A percentile compares a stretch with the other conserved stretches of the same genome.
These are phyloP conservation scores for Drosophila diplacantha DNA, from an alignment of 2,888 invertebrate genomes.

Conservation along the genomic window DNA sequence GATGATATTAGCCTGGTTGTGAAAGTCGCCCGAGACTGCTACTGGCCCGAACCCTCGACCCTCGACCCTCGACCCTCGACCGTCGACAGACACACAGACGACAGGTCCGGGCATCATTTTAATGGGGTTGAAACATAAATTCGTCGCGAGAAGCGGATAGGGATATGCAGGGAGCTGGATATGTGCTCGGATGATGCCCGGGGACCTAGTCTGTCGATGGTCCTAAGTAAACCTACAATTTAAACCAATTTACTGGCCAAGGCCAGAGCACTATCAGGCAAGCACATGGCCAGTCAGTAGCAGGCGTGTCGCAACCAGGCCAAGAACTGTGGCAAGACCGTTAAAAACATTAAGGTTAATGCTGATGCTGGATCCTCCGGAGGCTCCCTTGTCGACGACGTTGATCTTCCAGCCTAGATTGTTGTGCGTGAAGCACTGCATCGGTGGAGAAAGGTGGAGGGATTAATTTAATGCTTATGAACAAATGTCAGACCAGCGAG, in stretches of 20 bases:
- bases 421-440: conserved; percentile 94
- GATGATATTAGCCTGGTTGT: no score
- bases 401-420: conserved; percentile 96
- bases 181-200: conserved; percentile 30
- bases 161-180: conserved; percentile 52
- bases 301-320: conserved; percentile 71
- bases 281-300: conserved; percentile 40
- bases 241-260: conserved; percentile 20
- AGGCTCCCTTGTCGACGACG: conserved; percentile 80
- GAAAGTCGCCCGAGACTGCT: no score
- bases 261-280: conserved; percentile 74
- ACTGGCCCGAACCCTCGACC: no score
- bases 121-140: conserved; percentile 53
- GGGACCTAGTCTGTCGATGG: conserved; percentile 15
- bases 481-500: fast-evolving
- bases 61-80: conserved; percentile 15
- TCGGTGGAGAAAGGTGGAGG: conserved; percentile 25
- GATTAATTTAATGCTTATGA: no score
- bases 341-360: conserved; percentile 48
- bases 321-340: conserved; percentile 66
- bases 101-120: neutral
- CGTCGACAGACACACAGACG: conserved; percentile 9
- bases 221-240: conserved; percentile 13
- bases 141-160: conserved; percentile 42
- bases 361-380: conserved; percentile 26